Conservation (phyloP, 2,797 vertebrate genomes). For the Anguilla obscura region DNA sequence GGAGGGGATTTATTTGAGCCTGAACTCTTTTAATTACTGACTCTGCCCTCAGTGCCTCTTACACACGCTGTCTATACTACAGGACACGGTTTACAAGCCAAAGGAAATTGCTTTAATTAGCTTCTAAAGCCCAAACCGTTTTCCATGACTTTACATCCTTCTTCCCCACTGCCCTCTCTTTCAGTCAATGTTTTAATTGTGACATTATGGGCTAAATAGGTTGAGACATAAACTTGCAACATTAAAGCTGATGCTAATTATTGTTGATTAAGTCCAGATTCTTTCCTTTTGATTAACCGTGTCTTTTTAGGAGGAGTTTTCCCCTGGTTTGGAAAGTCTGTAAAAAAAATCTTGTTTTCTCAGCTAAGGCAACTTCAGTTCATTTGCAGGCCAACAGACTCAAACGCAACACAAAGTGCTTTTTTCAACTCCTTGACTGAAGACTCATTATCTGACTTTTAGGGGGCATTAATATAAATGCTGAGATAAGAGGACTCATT, state of each 20-base stretch:
- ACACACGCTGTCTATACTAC: neutral
- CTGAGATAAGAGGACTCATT: constrained; percentile 56
- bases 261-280: neutral
- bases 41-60: neutral
- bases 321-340: neutral
- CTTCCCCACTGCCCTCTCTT: neutral
- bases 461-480: constrained; percentile 53
- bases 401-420: constrained; percentile 58
- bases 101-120: constrained; percentile 8
- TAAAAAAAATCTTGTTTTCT: neutral
- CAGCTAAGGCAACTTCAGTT: constrained; percentile 59
- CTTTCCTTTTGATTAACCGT: neutral
- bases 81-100: neutral
- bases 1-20: neutral
- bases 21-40: neutral
- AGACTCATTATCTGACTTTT: constrained; percentile 60
- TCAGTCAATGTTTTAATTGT: neutral
- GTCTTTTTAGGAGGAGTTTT: neutral
- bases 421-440: constrained; percentile 48
- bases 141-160: neutral
- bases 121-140: neutral
- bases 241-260: neutral
- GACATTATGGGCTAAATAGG: neutral
- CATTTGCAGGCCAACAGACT: constrained; percentile 71
- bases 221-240: neutral